phyloP scores from a whole-genome alignment of 1,140 invertebrate genomes.

The Caenorhabditis inopinata region DNA sequence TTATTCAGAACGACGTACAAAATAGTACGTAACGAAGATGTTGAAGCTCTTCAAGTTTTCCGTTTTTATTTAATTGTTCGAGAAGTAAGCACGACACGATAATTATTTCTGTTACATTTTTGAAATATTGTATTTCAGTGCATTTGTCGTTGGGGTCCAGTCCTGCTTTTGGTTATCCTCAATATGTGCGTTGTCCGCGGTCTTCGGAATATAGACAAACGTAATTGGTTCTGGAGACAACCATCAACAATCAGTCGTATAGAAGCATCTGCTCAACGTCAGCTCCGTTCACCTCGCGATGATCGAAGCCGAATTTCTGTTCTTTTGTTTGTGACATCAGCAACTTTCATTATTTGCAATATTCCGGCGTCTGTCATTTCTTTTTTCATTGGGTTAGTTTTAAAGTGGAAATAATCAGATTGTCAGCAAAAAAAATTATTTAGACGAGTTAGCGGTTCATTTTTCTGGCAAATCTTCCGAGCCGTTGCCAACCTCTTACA shows the following conservation, averaged over 20 bases:
- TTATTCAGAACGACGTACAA: not conserved
- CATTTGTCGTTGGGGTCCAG: conserved; percentile 58
- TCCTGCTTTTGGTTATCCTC: conserved; percentile 55
- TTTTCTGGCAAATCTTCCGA: conserved; percentile 59
- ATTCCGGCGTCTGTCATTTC: conserved; percentile 53
- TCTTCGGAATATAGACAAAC: conserved; percentile 48
- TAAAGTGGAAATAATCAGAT: not conserved
- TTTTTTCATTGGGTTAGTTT: conserved; percentile 25
- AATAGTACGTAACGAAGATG: not conserved
- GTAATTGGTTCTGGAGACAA: conserved; percentile 47
- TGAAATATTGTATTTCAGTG: conserved; percentile 48
- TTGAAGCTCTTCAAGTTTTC: not conserved
- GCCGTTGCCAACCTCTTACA: conserved; percentile 61
- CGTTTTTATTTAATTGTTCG: not conserved
- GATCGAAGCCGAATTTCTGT: conserved; percentile 54
- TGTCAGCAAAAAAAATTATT: conserved; percentile 29
- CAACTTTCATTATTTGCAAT: conserved; percentile 61
- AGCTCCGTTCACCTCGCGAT: conserved; percentile 26
- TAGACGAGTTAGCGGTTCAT: conserved; percentile 24
- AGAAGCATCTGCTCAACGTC: not conserved
- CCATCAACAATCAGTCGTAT: not conserved
- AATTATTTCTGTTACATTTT: not conserved
- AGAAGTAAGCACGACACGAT: not conserved
- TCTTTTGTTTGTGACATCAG: conserved; percentile 58
- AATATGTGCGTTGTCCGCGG: conserved; percentile 57